Base-by-base conservation (phyloP, 2,797 vertebrate genomes). In the Kryptopterus vitreolus region DNA sequence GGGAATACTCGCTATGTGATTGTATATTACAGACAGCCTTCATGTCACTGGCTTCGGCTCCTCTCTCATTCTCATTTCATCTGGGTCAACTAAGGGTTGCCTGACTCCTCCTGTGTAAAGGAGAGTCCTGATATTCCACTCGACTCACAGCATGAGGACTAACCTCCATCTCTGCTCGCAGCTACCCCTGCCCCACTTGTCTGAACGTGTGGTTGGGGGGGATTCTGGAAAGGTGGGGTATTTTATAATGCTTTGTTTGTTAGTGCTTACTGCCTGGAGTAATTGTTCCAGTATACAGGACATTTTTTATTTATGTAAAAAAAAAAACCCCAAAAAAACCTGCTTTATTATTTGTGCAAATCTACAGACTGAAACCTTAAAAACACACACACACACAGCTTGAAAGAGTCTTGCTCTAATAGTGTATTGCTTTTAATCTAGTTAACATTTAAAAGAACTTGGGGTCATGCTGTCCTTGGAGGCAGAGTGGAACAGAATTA, bases 11-110 rank as follows among this genome's bases (percentile, higher is more conserved):
- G 16, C 57, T 62, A 46, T 70, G 22, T 29, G 69, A n/a, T n/a
- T 82, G 38, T 74, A 50, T 66, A 66, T 78, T 75, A 73, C 69
- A 59, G 29, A 48, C 70, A 33, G 65, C 55, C 57, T 52, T 38
- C 61, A 12, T 22, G 55, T 69, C 31, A 50, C 24, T 38, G 20
- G 55, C 26, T 48, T 75, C 85, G 87, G 86, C 84, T 0, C 74
- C 83, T 83, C 85, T 84, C 82, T 90, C 88, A 89, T 90, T 89
- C 89, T 91, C 90, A 90, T 91, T 92, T 91, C 89, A 89, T 90
- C 89, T 91, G 87, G 89, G 89, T 90, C 78, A 72, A n/a, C 61
- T 55, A 75, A 78, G 81, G 63, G 78, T 75, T 65, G 63, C 48
- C 63, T 58, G 52, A 9, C 18, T 68, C 65, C 75, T 81, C 38